Base-by-base conservation (phyloP, 1,140 invertebrate genomes). In the Danaus plexippus region DNA sequence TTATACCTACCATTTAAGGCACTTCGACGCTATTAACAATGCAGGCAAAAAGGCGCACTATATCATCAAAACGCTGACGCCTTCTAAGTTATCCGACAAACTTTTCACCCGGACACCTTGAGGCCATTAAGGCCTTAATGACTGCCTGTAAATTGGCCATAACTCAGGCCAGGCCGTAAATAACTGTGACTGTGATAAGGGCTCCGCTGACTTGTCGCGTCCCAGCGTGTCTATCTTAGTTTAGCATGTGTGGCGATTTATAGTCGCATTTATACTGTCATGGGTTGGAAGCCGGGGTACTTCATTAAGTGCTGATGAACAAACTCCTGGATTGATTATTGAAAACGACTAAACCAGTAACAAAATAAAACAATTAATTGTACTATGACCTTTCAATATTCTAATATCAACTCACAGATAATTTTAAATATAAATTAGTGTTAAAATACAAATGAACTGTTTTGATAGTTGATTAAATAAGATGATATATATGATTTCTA, bases 51-150 rank as follows among this genome's bases (percentile, higher is more conserved):
- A 61, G 53, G 52, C 40, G 52, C 57, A 40, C 44, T 61, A 67
- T 53, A 61, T 62, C 64, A 59, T 61, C 55, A 54, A 59, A 73
- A 64, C 65, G 77, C 77, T 80, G 77, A 80, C 69, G 57, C 48
- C 13, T 59, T 69, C 68, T 56, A 70, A 82, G 73, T 80, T 82
- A 77, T 73, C 63, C 66, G 50, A 56, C 48, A 63, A 69, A 66
- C 64, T 69, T 69, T 69, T 66, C 67, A 65, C 55, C 57, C 57
- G 63, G 64, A 66, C 67, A 69, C 67, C 67, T 69, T 66, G 58
- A 71, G 75, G 73, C 77, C 79, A 84, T 86, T 84, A 84, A 71
- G 74, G 76, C 73, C 75, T 80, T 85, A 85, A 85, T 84, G 82
- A 67, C 66, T 69, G 59, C 58, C 62, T 69, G 67, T 64, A 66